Evolutionary conservation across 2,797 vertebrate species (phyloP).

Genomic region (Falco concolor): DNA sequence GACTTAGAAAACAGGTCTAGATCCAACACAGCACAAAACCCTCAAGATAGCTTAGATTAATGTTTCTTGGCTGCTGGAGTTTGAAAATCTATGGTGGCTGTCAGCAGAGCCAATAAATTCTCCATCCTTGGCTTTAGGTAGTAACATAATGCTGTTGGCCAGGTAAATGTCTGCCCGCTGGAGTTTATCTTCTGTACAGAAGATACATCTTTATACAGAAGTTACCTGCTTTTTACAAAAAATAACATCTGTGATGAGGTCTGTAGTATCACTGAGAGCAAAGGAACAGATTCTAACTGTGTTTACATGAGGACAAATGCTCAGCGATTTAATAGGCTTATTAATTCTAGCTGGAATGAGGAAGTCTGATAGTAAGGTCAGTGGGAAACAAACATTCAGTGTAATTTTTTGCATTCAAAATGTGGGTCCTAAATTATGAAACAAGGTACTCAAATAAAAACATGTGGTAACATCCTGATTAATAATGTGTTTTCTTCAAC

Average conservation of each 20-base stretch:
- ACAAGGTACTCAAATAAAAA: not conserved
- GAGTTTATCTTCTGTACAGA: not conserved
- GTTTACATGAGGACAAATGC: not conserved
- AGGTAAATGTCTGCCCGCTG: not conserved
- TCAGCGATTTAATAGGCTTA: not conserved
- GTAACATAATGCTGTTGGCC: not conserved
- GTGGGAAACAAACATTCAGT: not conserved
- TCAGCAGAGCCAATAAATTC: slow-evolving; percentile 13
- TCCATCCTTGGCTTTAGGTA: not conserved
- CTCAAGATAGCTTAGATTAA: not conserved
- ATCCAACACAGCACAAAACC: not conserved
- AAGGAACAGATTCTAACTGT: not conserved
- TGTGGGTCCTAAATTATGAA: not conserved
- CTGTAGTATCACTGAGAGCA: not conserved
- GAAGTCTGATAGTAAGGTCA: not conserved
- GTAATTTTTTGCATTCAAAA: not conserved
- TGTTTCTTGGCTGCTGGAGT: not conserved
- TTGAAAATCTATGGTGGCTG: slow-evolving; percentile 4
- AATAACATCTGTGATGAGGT: not conserved
- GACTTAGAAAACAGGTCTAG: not conserved
- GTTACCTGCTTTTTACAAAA: not conserved
- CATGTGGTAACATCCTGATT: not conserved
- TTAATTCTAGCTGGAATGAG: not conserved
- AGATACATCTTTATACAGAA: not conserved
- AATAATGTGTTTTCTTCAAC: slow-evolving; percentile 10